These are phyloP conservation scores for Phenacoccus solenopsis DNA, from an alignment of 1,140 invertebrate species.

Conservation along the genomic window DNA sequence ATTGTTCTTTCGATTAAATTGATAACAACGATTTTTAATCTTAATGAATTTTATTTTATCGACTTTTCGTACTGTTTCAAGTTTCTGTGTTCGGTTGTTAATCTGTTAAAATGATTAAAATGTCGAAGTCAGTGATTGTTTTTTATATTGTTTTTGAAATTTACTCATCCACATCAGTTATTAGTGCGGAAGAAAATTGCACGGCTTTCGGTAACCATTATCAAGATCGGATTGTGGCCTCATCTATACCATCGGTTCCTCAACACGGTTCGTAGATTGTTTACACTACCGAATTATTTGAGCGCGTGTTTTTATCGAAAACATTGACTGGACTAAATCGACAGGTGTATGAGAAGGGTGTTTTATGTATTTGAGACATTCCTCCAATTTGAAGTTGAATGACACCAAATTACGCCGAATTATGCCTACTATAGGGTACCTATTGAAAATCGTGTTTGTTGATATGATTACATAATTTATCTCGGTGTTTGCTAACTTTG, in stretches of 20 bases:
- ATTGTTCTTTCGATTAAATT: neutral
- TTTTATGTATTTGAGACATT: too few species aligned
- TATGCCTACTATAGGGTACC: too few species aligned
- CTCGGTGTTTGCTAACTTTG: too few species aligned
- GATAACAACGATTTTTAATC: neutral
- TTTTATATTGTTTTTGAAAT: neutral
- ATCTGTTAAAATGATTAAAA: neutral
- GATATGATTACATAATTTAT: too few species aligned
- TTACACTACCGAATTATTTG: too few species aligned
- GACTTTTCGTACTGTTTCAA: neutral
- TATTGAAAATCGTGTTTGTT: too few species aligned
- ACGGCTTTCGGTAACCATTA: neutral
- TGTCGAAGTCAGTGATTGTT: neutral
- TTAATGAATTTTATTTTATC: neutral
- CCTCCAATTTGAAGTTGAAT: too few species aligned
- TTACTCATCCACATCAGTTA: neutral
- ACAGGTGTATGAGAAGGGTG: too few species aligned
- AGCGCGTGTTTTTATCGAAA: too few species aligned
- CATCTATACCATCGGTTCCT: neutral
- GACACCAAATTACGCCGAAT: too few species aligned
- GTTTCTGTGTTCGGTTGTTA: neutral
- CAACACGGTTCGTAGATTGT: neutral
- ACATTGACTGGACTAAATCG: too few species aligned
- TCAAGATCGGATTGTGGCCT: neutral
- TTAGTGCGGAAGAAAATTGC: neutral